These are phyloP conservation scores for Punctoribates punctum DNA, from an alignment of 2,888 invertebrate genomes.

Conservation along the genomic window DNA sequence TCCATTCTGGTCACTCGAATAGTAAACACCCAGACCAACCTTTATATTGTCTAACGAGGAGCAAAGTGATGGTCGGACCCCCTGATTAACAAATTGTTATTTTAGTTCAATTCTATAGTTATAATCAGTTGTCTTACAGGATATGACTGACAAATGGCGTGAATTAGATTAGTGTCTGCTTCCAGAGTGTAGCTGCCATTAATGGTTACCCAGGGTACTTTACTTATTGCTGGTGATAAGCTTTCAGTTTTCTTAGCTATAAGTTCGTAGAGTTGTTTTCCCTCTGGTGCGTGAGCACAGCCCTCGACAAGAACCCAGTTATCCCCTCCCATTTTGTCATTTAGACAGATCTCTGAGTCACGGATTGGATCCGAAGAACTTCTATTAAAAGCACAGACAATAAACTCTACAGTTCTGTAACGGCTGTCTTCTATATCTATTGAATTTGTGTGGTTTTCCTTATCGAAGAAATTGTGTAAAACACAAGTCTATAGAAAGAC, in stretches of 20 bases:
- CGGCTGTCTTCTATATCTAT: constrained; percentile 15
- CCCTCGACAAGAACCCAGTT: constrained; percentile 1
- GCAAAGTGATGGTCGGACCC: constrained; percentile 24
- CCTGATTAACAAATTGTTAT: neutral
- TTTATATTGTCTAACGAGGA: neutral
- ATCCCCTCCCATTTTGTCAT: constrained; percentile 29
- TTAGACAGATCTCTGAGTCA: constrained; percentile 14
- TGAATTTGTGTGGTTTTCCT: neutral
- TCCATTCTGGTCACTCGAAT: constrained; percentile 7
- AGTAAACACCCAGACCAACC: constrained; percentile 25
- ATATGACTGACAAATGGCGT: constrained; percentile 34
- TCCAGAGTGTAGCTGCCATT: neutral
- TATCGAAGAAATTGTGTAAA: constrained; percentile 33
- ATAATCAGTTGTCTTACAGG: neutral
- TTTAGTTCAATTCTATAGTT: neutral
- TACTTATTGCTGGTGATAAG: neutral
- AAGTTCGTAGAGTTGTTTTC: constrained; percentile 6
- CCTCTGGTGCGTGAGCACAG: constrained; percentile 33
- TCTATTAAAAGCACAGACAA: constrained; percentile 27
- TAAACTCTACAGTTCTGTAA: constrained; percentile 5
- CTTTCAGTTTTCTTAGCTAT: constrained; percentile 22
- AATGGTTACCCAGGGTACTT: constrained; percentile 32
- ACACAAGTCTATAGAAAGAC: constrained; percentile 5
- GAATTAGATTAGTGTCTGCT: constrained; percentile 28
- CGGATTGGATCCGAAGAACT: neutral